Evolutionary conservation across 2,888 invertebrate species (phyloP), one percentile per base, ranked within the genome.

Genomic region (Heteropelma amictum): DNA sequence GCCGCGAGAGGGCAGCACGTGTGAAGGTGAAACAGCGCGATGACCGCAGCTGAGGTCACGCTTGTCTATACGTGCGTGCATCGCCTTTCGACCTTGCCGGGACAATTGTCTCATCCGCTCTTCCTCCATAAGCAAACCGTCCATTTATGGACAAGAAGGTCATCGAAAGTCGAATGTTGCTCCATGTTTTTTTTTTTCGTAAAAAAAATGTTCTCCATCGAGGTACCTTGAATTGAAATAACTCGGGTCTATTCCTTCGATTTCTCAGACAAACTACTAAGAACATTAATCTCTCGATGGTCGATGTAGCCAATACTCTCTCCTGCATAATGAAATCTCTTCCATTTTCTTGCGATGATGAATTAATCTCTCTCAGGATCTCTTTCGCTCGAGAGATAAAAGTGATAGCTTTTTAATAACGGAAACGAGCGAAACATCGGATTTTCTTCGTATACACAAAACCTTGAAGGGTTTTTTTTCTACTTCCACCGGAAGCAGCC

Each of bases 41-140:
- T 64, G 75, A 72, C 63, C 71, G 75, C 65, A 61, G 23, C 79
- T 80, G 78, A 83, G 80, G 83, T 84, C 80, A 79, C 70, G 67
- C 68, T 23, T 54, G 61, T 30, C 1, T 33, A 33, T 45, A n/a
- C 19, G 10, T 8, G 8, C 10, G n/a, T 7, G 8, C 19, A 30
- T 45, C 35, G n/a, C n/a, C n/a, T 1, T 19, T 7, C 33, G 54
- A 30, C 70, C 74, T 75, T 61, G 63, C 17, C n/a, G 14, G 58
- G 19, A 49, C 28, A 33, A 35, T 47, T 21, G 12, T 17, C 23
- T 26, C 35, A 17, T 45, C 58, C 19, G 35, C 28, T 56, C 40
- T 54, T 35, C 51, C 14, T 14, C 10, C n/a, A 23, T 10, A 23
- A 21, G n/a, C n/a, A n/a, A n/a, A n/a, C n/a, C n/a, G n/a, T n/a